A percentile compares a stretch with the other conserved stretches of the same genome.
phyloP scores from a whole-genome alignment of 2,797 vertebrate genomes.

The Tapirus indicus region DNA sequence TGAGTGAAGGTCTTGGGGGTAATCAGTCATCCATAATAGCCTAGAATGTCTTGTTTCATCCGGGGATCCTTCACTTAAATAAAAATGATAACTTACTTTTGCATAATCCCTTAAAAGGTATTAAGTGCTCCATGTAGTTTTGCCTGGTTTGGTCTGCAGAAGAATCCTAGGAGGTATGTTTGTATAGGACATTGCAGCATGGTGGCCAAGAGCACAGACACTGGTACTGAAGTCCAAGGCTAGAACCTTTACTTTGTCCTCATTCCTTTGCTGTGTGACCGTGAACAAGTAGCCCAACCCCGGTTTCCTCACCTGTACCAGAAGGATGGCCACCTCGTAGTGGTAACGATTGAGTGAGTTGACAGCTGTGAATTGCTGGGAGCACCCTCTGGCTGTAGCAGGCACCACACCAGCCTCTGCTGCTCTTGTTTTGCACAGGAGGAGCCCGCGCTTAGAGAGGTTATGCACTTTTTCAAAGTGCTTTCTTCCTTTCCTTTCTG shows the following conservation, averaged over 20 bases:
- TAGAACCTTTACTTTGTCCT: background rate
- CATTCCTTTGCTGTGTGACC: background rate
- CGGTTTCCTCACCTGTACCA: background rate
- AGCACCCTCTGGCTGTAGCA: rapidly evolving
- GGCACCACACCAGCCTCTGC: rapidly evolving
- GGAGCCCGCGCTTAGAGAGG: background rate
- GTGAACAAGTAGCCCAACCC: too few relatives aligned
- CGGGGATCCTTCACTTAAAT: background rate
- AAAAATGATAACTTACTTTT: background rate
- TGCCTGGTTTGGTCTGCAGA: background rate
- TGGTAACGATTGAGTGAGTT: background rate
- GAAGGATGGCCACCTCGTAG: background rate
- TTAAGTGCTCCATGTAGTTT: background rate
- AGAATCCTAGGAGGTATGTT: background rate
- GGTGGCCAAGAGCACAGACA: rapidly evolving
- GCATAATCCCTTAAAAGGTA: background rate
- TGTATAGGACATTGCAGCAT: background rate
- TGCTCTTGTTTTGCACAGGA: background rate
- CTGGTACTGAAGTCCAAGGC: background rate
- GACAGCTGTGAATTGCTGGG: background rate
- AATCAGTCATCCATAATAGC: background rate
- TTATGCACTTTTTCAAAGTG: background rate
- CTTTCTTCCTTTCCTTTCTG: background rate
- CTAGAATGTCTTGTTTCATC: background rate
- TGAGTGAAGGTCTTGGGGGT: background rate